Evolutionary conservation across 1,140 invertebrate genomes (phyloP).

Genomic region (Drosophila prosaltans): DNA sequence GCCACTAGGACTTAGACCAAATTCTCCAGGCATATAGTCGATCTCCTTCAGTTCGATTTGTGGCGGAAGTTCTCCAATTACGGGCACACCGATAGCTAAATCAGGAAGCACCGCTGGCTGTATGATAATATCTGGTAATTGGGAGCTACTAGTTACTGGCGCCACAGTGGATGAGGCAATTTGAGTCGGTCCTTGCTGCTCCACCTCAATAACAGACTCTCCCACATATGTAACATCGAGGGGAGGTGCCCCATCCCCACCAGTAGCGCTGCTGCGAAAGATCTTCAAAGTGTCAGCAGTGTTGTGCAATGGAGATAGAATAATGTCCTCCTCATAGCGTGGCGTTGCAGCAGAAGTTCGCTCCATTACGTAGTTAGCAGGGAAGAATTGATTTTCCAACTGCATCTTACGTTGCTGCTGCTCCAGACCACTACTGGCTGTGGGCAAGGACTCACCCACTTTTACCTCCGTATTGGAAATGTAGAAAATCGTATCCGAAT

Average conservation of each 20-base stretch:
- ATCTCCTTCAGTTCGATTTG: constrained; percentile 83
- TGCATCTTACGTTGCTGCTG: constrained; percentile 50
- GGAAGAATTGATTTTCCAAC: constrained; percentile 81
- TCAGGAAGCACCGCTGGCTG: constrained; percentile 79
- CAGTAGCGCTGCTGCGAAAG: constrained; percentile 50
- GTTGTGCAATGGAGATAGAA: constrained; percentile 69
- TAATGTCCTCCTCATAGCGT: constrained; percentile 78
- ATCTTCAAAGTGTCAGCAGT: constrained; percentile 73
- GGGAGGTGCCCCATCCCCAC: constrained; percentile 62
- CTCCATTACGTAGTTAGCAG: constrained; percentile 72
- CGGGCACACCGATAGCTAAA: constrained; percentile 79
- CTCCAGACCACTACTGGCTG: constrained; percentile 25
- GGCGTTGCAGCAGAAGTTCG: constrained; percentile 24
- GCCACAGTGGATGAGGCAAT: not conserved
- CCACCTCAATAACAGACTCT: constrained; percentile 81
- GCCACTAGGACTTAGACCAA: constrained; percentile 37
- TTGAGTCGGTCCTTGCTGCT: constrained; percentile 52
- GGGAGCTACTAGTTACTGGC: constrained; percentile 20
- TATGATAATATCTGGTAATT: constrained; percentile 75
- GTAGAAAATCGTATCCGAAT: constrained; percentile 82
- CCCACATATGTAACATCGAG: constrained; percentile 81
- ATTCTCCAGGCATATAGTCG: constrained; percentile 79
- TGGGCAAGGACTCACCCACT: constrained; percentile 78
- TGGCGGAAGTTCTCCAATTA: constrained; percentile 81
- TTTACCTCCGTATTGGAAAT: constrained; percentile 83